Evolutionary conservation across 2,888 invertebrate species (phyloP), one percentile per base, ranked within the genome.

Genomic region (Pteria penguin): DNA sequence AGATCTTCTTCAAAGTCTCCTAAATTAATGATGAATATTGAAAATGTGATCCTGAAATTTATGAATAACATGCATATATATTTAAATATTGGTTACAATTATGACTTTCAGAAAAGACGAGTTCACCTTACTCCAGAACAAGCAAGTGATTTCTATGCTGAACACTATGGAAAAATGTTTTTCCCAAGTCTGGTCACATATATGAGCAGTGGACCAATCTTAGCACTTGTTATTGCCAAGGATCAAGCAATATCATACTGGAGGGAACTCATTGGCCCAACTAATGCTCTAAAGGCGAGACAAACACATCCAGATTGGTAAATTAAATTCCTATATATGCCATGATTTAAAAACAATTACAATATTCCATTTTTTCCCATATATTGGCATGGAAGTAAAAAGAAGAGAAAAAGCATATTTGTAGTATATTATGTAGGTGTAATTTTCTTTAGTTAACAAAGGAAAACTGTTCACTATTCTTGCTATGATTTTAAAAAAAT

Each of bases 41-140:
- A 22, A 4, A 26, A n/a, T 24, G 11, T 22, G 18, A 57, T 24
- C 29, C 29, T 57, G 1, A 11, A 0, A 11, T 57, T 57, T 14
- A 4, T 18, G 31, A 14, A 27, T 31, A 27, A 32, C 8, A 61
- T 29, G 1, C 26, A 27, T 2, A 61, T 32, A 27, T 29, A 26
- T 29, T 3, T 26, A 65, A 29, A 14, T 54, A 29, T 57, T 3
- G 1, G 14, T 33, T 24, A 52, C 54, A 22, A 5, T 27, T 76
- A 32, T 72, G 24, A 24, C 62, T 82, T 93, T 63, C 93, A 96
- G 95, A 94, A 94, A 85, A 94, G 96, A 76, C 93, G 94, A 81
- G 92, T 97, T 0, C 95, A 94, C 68, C 93, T 98, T 74, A 96
- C 96, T 0, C 95, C 96, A 0, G 97, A 97, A 91, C 96, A 97